phyloP scores from a whole-genome alignment of 2,797 vertebrate species.

The Staurois parvus region DNA sequence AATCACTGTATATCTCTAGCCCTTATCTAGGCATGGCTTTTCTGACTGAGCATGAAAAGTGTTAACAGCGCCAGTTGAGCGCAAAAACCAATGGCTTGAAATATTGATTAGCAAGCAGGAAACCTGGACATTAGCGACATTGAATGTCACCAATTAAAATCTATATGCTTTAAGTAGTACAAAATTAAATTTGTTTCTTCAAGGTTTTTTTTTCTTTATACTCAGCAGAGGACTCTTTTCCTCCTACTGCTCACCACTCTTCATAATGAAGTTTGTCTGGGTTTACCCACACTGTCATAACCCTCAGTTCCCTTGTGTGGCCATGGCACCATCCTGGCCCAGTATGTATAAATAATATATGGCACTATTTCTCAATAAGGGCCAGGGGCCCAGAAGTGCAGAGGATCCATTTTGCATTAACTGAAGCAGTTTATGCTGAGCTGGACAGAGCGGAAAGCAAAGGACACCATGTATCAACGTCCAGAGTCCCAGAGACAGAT shows the following conservation, averaged over 20 bases:
- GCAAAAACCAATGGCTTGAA: background rate
- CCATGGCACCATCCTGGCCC: background rate
- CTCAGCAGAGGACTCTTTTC: background rate
- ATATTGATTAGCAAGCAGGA: background rate
- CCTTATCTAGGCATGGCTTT: background rate
- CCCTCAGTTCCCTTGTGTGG: background rate
- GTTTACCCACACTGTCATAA: constrained; percentile 4
- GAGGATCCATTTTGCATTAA: constrained; percentile 18
- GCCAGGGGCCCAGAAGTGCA: constrained; percentile 13
- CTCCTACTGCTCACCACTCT: background rate
- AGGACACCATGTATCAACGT: constrained; percentile 48
- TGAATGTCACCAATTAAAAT: background rate
- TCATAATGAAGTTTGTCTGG: background rate
- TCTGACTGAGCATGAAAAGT: background rate
- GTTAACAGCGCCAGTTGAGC: background rate
- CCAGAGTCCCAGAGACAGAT: background rate
- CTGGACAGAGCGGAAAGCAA: constrained; percentile 19
- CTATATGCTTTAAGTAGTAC: background rate
- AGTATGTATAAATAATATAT: constrained; percentile 32
- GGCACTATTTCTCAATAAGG: background rate
- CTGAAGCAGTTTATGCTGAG: constrained; percentile 37
- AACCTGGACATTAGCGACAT: background rate
- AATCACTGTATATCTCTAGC: background rate
- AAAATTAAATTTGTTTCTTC: constrained; percentile 5
- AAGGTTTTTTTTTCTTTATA: background rate